Evolutionary conservation across 2,113 vertebrate genomes (phyloP).

Genomic region (Labeo catla): DNA sequence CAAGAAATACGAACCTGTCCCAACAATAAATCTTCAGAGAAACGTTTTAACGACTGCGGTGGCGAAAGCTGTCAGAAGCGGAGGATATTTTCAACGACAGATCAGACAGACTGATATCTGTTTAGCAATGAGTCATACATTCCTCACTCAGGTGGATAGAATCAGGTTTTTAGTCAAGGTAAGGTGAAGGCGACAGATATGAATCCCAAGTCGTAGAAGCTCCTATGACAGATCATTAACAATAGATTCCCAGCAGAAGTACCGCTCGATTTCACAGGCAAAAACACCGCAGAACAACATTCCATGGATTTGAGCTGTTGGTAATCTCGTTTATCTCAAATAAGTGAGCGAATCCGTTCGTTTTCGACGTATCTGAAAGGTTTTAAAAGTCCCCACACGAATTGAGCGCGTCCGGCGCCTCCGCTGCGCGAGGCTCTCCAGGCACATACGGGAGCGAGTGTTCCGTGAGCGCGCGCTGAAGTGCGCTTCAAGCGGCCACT

Average conservation of each 20-base stretch:
- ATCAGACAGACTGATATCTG: constrained; percentile 38
- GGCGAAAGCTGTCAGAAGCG: constrained; percentile 60
- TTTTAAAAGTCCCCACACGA: constrained; percentile 60
- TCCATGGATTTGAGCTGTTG: not conserved
- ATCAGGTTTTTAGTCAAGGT: constrained; percentile 66
- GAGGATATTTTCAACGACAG: constrained; percentile 46
- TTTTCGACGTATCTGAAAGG: constrained; percentile 59
- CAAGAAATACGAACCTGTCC: constrained; percentile 62
- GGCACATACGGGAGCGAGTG: constrained; percentile 65
- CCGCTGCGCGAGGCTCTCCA: constrained; percentile 71
- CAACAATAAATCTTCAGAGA: constrained; percentile 68
- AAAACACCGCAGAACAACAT: constrained; percentile 53
- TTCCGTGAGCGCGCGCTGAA: constrained; percentile 41
- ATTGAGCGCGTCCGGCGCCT: constrained; percentile 67
- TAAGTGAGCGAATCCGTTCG: constrained; percentile 64
- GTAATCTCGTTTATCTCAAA: constrained; percentile 1
- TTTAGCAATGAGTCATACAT: constrained; percentile 55
- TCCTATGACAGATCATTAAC: constrained; percentile 75
- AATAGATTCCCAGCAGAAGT: constrained; percentile 73
- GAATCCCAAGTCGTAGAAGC: constrained; percentile 70
- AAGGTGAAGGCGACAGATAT: constrained; percentile 59
- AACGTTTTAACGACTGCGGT: constrained; percentile 59
- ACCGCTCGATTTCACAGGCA: constrained; percentile 57
- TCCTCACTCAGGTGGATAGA: constrained; percentile 39
- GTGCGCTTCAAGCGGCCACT: constrained; percentile 65